Conservation (phyloP, 2,888 invertebrate species). For the Falcaria lacertinaria region DNA sequence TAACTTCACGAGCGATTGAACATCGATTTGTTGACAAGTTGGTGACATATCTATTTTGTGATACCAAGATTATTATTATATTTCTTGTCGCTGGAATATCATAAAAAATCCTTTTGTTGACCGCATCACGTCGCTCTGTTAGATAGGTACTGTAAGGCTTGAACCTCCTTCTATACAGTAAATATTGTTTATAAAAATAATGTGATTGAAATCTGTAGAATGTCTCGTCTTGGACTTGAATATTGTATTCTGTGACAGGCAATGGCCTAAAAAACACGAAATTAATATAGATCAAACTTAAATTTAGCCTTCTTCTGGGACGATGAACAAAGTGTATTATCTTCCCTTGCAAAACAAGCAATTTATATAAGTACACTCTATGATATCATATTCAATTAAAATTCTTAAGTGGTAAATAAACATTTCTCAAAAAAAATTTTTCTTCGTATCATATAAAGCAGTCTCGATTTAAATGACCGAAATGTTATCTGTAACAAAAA, state of each 20-base stretch:
- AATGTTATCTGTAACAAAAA: slow-evolving; percentile 55
- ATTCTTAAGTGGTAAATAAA: not conserved
- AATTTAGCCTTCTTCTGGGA: too few species aligned
- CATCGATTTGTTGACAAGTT: slow-evolving; percentile 38
- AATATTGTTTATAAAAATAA: too few species aligned
- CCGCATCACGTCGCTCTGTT: not conserved
- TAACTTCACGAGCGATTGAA: slow-evolving; percentile 43
- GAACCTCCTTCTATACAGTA: too few species aligned
- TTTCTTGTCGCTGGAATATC: not conserved
- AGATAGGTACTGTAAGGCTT: too few species aligned
- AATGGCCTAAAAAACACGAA: too few species aligned
- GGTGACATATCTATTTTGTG: slow-evolving; percentile 23
- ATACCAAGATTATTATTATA: not conserved
- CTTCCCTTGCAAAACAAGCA: too few species aligned
- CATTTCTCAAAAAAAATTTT: slow-evolving; percentile 5
- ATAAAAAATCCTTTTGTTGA: not conserved
- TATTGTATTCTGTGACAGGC: too few species aligned
- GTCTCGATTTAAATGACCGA: slow-evolving; percentile 58
- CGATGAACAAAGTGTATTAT: too few species aligned
- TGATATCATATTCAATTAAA: not conserved
- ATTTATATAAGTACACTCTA: too few species aligned
- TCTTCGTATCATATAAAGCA: slow-evolving; percentile 45
- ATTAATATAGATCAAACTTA: too few species aligned
- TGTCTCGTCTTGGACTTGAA: too few species aligned
- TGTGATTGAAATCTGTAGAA: too few species aligned